A percentile compares a stretch with the other conserved stretches of the same genome.
Evolutionary conservation across 2,797 vertebrate species (phyloP).

Genomic region (Periparus ater): DNA sequence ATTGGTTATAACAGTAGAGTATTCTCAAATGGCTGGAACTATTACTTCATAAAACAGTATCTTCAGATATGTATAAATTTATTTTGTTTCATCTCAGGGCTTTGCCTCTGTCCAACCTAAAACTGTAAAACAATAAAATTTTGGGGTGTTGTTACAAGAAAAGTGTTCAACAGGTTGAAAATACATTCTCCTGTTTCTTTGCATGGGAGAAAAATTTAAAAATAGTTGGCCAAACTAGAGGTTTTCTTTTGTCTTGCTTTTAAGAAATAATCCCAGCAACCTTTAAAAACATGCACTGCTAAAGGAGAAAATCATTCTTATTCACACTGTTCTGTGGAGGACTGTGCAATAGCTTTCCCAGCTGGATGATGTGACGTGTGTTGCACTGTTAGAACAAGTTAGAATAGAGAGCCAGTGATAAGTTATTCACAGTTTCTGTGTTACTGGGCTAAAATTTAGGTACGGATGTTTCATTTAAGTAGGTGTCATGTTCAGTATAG

Average conservation of each 20-base stretch:
- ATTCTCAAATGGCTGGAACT: neutral
- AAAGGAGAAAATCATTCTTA: neutral
- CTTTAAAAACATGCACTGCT: neutral
- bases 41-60: neutral
- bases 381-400: neutral
- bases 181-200: neutral
- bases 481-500: neutral
- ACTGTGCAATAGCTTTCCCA: neutral
- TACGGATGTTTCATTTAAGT: neutral
- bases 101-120: neutral
- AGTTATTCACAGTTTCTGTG: neutral
- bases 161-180: neutral
- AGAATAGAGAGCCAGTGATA: neutral
- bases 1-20: neutral
- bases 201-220: neutral
- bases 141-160: neutral
- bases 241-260: neutral
- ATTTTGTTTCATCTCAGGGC: neutral
- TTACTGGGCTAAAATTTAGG: neutral
- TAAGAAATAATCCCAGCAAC: neutral
- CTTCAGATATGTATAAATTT: neutral
- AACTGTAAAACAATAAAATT: neutral
- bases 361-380: rapidly evolving
- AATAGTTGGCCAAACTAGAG: neutral
- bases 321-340: neutral